These are phyloP conservation scores for Melanostoma mellinum DNA, from an alignment of 2,888 invertebrate genomes.

Conservation along the genomic window DNA sequence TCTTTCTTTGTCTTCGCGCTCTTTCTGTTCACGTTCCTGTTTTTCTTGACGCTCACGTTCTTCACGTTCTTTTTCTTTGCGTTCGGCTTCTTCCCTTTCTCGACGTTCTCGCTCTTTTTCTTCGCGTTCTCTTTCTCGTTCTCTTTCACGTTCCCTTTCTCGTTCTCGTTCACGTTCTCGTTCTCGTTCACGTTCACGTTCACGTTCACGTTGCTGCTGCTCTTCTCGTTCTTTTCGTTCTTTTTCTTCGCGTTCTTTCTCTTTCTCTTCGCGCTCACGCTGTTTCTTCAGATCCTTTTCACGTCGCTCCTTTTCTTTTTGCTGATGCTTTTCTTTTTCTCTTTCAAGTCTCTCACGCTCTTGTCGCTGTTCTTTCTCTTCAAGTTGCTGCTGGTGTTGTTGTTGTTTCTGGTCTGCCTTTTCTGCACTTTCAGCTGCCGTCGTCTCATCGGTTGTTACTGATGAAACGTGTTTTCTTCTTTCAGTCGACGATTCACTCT, in stretches of 20 bases:
- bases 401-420: conserved; percentile 73
- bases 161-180: conserved; percentile 74
- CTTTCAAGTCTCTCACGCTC: conserved; percentile 75
- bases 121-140: conserved; percentile 75
- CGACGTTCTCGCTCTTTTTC: conserved; percentile 77
- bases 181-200: conserved; percentile 72
- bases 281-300: conserved; percentile 79
- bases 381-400: conserved; percentile 71
- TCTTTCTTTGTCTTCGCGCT: conserved; percentile 76
- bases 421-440: conserved; percentile 62
- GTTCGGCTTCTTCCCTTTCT: conserved; percentile 76
- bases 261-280: conserved; percentile 68
- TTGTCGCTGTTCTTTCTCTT: conserved; percentile 75
- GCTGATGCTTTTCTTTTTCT: conserved; percentile 74
- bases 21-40: conserved; percentile 76
- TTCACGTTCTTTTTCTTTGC: conserved; percentile 77
- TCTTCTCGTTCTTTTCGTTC: conserved; percentile 75
- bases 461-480: conserved; percentile 77
- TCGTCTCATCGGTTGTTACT: conserved; percentile 64
- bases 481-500: conserved; percentile 74
- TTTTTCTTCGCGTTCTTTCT: conserved; percentile 74
- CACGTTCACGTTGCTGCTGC: conserved; percentile 67
- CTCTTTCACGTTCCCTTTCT: conserved; percentile 72
- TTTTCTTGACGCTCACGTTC: conserved; percentile 76
- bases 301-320: conserved; percentile 74